Evolutionary conservation across 2,113 vertebrate species (phyloP).

Genomic region (Ctenomys sociabilis): DNA sequence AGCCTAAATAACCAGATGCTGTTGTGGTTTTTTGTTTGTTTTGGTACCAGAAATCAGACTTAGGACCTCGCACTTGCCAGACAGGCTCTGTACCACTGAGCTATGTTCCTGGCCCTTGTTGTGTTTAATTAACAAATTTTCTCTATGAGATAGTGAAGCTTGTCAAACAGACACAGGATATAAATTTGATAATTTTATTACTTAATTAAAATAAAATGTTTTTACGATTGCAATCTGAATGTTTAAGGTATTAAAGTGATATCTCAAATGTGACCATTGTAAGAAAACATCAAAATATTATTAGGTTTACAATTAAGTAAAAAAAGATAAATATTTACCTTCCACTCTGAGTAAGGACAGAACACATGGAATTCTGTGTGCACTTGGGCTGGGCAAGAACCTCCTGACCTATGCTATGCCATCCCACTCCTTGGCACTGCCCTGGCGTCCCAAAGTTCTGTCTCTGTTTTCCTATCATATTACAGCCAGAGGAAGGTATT

Average conservation of each 20-base stretch:
- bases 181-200: constrained; percentile 13
- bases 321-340: constrained; percentile 2
- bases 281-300: constrained; percentile 16
- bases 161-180: constrained; percentile 49
- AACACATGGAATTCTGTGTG: neutral
- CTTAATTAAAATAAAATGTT: constrained; percentile 52
- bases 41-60: no score
- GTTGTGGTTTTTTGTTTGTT: neutral
- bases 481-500: neutral
- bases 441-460: no score
- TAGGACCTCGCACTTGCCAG: no score
- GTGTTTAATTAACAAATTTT: constrained; percentile 21
- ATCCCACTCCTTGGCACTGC: neutral
- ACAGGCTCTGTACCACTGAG: no score
- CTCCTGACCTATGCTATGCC: neutral
- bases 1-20: neutral
- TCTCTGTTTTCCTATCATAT: neutral
- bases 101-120: neutral
- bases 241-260: constrained; percentile 32
- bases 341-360: neutral
- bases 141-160: neutral
- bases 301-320: neutral
- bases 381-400: neutral
- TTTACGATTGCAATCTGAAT: constrained; percentile 17
- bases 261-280: neutral